Evolutionary conservation across 2,797 vertebrate species (phyloP).

Genomic region (Amphiprion clarkii): DNA sequence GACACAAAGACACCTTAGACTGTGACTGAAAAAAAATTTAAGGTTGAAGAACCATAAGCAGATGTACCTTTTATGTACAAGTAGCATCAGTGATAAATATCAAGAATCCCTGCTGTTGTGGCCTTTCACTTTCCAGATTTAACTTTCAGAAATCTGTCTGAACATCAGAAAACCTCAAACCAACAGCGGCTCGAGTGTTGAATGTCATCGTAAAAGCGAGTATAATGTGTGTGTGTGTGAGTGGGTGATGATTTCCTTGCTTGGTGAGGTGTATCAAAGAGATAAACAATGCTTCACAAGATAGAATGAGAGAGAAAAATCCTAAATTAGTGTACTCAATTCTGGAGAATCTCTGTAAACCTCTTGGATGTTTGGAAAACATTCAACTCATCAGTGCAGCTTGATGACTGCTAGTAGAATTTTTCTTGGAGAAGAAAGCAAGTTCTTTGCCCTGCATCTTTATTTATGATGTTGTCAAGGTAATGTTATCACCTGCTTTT

Average conservation of each 20-base stretch:
- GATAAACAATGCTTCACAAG: neutral
- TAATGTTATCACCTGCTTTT: no score
- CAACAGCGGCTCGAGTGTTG: slow-evolving; percentile 5
- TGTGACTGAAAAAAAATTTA: neutral
- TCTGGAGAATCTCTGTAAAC: neutral
- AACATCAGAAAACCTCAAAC: neutral
- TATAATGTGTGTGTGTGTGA: no score
- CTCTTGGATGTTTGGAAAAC: neutral
- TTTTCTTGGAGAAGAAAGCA: no score
- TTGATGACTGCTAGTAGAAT: neutral
- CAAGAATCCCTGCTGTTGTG: neutral
- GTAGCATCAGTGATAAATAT: neutral
- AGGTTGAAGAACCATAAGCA: neutral
- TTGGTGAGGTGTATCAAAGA: neutral
- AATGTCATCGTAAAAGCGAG: slow-evolving; percentile 9
- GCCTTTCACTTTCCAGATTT: neutral
- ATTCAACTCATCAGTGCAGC: neutral
- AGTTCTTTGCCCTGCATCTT: no score
- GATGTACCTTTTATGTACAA: neutral
- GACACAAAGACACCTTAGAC: neutral
- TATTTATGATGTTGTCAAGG: no score
- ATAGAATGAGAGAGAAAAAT: neutral
- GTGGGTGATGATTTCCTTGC: no score
- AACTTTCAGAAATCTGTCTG: slow-evolving; percentile 1
- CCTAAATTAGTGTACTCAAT: neutral